phyloP scores from a whole-genome alignment of 2,113 vertebrate species.

The Neogobius melanostomus region DNA sequence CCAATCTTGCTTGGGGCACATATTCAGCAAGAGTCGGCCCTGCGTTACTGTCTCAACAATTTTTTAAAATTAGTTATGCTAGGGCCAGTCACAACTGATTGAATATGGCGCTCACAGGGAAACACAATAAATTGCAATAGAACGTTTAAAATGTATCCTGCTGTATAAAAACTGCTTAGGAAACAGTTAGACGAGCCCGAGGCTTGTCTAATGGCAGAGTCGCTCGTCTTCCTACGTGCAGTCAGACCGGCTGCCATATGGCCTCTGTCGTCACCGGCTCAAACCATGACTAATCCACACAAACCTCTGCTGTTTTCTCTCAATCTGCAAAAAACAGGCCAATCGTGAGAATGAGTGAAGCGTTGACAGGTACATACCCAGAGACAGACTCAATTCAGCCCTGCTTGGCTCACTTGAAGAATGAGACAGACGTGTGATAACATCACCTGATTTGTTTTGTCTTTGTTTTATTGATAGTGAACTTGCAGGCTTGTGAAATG shows the following conservation, averaged over 20 bases:
- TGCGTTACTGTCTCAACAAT: too few relatives aligned
- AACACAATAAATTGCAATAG: background rate
- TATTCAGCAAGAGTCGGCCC: too few relatives aligned
- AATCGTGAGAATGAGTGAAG: background rate
- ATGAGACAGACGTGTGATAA: background rate
- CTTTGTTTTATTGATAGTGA: too few relatives aligned
- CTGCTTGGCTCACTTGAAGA: background rate
- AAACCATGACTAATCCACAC: constrained; percentile 4
- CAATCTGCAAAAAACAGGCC: background rate
- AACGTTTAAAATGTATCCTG: background rate
- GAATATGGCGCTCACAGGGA: background rate
- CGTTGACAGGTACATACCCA: background rate
- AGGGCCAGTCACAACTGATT: background rate
- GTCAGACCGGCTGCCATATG: background rate
- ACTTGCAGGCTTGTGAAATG: too few relatives aligned
- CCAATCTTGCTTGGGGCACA: too few relatives aligned
- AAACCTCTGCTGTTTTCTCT: background rate
- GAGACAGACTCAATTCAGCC: background rate
- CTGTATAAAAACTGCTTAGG: background rate
- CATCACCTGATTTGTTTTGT: too few relatives aligned
- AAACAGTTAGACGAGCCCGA: background rate
- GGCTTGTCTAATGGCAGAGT: background rate
- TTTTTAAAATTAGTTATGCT: too few relatives aligned
- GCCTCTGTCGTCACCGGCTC: background rate
- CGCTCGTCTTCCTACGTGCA: background rate